phyloP scores from a whole-genome alignment of 2,888 invertebrate species.

The Odontocerum albicorne region DNA sequence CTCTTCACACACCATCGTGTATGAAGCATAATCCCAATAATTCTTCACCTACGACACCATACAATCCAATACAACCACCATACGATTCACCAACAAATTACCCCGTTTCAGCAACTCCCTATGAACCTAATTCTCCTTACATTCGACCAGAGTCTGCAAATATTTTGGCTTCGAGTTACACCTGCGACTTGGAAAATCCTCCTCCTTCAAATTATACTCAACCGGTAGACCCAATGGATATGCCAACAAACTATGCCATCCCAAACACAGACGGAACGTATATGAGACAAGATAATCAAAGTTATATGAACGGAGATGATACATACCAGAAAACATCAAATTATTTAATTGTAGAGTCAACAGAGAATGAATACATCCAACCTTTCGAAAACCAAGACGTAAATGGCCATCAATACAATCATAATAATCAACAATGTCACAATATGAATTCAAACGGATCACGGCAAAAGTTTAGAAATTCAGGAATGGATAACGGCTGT shows the following conservation, averaged over 20 bases:
- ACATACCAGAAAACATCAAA: constrained; percentile 54
- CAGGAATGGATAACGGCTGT: constrained; percentile 63
- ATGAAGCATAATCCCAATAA: constrained; percentile 54
- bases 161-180: constrained; percentile 52
- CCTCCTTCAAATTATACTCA: constrained; percentile 32
- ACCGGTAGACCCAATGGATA: constrained; percentile 32
- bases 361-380: constrained; percentile 56
- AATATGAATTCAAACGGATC: constrained; percentile 52
- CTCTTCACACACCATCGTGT: constrained; percentile 73
- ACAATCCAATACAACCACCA: constrained; percentile 49
- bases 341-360: constrained; percentile 57
- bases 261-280: constrained; percentile 27
- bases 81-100: constrained; percentile 54
- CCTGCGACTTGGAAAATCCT: constrained; percentile 43
- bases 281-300: constrained; percentile 27
- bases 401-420: constrained; percentile 39
- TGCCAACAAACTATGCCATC: constrained; percentile 24
- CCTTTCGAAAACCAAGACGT: constrained; percentile 51
- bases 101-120: constrained; percentile 44
- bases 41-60: constrained; percentile 50
- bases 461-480: constrained; percentile 57
- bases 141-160: constrained; percentile 57
- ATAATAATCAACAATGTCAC: constrained; percentile 52
- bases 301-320: constrained; percentile 47
- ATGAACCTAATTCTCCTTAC: constrained; percentile 55